Base-by-base conservation (phyloP, 2,113 vertebrate genomes). In the Synchiropus splendidus region DNA sequence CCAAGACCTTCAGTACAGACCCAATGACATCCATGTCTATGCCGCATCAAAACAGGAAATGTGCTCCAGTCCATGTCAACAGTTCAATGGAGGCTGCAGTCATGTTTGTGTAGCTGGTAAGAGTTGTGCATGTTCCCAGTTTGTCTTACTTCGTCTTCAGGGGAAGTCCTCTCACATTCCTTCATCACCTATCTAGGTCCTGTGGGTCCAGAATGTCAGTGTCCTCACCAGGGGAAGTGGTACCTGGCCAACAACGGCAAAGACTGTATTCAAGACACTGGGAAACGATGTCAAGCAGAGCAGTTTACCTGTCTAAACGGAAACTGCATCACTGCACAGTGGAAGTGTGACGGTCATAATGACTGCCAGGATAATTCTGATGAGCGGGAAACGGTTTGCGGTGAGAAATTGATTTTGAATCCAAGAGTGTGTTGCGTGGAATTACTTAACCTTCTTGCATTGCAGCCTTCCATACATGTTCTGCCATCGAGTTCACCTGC, bases 41-140 rank as follows among this genome's bases (percentile, higher is more conserved):
- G 48, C 83, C 9, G 87, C 76, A 30, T 81, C 74, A 16, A 89
- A 87, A 49, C 90, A 89, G 35, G 85, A 88, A 51, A 84, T 66
- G n/a, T 97, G 93, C 60, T 69, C 68, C 58, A 96, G 89, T 53
- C 86, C 87, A 51, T 97, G 93, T 40, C 84, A 86, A 45, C 85
- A 88, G 65, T 95, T 94, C 59, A 97, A 96, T 10, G 93, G 93
- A 6, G 93, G 93, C 46, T 97, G 93, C 72, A 97, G 93, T 67
- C 88, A 97, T 31, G 71, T 95, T 54, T 97, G 92, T 75, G 85
- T 86, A 30, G 59, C 89, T 64, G 92, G 93, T 96, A 83, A 81
- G 67, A 39, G 5, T 2, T 12, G 6, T 30, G 11, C 32, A 12
- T 35, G 36, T 1, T 9, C 15, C 1, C 4, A 4, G 8, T 16